Base-by-base conservation (phyloP, 2,888 invertebrate species). In the Stomorhina lunata region DNA sequence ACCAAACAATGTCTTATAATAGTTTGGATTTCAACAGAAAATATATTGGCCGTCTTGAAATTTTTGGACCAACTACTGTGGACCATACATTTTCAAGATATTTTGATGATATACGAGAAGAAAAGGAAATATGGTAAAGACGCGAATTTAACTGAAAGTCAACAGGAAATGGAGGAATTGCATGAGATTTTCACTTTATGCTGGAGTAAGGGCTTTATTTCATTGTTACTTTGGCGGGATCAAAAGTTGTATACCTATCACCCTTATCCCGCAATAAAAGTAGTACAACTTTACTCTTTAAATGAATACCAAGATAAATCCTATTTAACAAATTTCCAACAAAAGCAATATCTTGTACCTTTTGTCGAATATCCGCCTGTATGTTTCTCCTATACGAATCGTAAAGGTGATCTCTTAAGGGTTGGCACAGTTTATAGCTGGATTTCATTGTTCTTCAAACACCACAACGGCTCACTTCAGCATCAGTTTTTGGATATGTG, bases 371-470 rank as follows among this genome's bases (percentile, higher is more conserved):
- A 53, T 69, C 68, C 84, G 9, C 84, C 84, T 0, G 37, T 76
- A 2, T 76, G 72, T 2, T 84, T 73, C 4, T 68, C 40, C 22
- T 84, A 77, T 17, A 79, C 17, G 0, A 84, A 87, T 65, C 72
- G 78, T 0, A 55, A 53, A 0, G 76, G 86, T 2, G 65, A 77
- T 4, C 17, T 65, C 1, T 43, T 86, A 4, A 83, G 83, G 7
- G 85, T 86, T 0, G 88, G 88, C 0, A 88, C 88, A 63, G 83
- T 86, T 82, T 79, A 87, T 3, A 73, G 81, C 0, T 85, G 86
- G 76, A 40, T 82, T 0, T 29, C 85, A 57, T 81, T 84, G 2
- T 88, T 88, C 10, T 84, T 86, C 1, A 34, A 25, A 0, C 84
- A 86, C 34, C 85, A 83, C 27, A 88, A 88, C 75, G 88, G 86